Conservation (phyloP, 2,888 invertebrate genomes). For the Zhuqinia jingwanae region DNA sequence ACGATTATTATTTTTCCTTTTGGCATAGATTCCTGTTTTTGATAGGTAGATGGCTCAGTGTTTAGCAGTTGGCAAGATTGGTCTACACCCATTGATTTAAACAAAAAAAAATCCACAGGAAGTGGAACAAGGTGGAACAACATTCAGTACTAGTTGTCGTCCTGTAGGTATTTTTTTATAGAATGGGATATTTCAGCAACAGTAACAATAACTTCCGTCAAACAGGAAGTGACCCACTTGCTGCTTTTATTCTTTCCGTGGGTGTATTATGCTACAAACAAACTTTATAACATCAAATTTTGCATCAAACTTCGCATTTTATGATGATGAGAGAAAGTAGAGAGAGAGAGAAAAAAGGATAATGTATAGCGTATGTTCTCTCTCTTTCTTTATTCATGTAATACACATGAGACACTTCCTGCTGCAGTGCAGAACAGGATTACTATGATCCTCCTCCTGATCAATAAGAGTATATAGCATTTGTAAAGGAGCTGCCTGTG, state of each 20-base stretch:
- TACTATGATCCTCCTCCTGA: background rate
- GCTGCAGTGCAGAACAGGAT: no score
- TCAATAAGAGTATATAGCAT: background rate
- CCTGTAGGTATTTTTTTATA: background rate
- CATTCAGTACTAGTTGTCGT: slow-evolving; percentile 7
- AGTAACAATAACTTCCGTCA: slow-evolving; percentile 52
- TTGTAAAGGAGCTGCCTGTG: background rate
- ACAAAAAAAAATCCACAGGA: slow-evolving; percentile 45
- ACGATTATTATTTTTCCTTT: slow-evolving; percentile 11
- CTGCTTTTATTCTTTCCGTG: slow-evolving; percentile 45
- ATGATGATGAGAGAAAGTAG: slow-evolving; percentile 17
- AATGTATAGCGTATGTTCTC: background rate
- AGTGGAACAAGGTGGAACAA: slow-evolving; percentile 47
- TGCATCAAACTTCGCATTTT: background rate
- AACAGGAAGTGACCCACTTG: slow-evolving; percentile 66
- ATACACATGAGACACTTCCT: background rate
- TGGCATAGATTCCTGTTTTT: background rate
- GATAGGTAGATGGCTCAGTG: background rate
- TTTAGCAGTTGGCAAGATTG: background rate
- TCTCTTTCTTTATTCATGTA: background rate
- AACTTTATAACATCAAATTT: slow-evolving; percentile 31
- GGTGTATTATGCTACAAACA: slow-evolving; percentile 5
- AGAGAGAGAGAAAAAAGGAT: background rate
- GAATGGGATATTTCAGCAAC: background rate
- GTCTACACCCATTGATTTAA: background rate